Conservation (phyloP, 2,797 vertebrate genomes). For the Potorous gilbertii region DNA sequence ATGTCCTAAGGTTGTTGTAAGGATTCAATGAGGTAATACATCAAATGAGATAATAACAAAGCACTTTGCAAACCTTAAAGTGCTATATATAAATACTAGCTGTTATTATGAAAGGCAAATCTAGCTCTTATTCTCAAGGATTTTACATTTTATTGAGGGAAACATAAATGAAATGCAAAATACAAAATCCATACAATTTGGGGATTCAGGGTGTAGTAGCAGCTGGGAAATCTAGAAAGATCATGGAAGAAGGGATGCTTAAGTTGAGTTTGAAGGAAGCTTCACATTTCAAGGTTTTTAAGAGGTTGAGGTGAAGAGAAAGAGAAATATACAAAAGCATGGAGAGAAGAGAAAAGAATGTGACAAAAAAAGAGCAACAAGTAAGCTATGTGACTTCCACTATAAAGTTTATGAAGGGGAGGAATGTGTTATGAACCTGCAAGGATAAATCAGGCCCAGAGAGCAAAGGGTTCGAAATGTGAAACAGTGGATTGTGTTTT, state of each 20-base stretch:
- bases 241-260: background rate
- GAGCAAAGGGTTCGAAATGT: background rate
- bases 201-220: background rate
- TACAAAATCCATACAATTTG: background rate
- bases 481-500: background rate
- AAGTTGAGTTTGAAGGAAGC: background rate
- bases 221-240: background rate
- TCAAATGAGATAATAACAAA: background rate
- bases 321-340: background rate
- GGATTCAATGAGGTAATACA: background rate
- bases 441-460: background rate
- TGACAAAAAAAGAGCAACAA: background rate
- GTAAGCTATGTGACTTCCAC: background rate
- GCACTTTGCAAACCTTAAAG: background rate
- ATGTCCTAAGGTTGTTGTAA: background rate
- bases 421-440: background rate
- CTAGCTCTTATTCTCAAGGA: background rate
- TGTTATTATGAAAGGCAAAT: background rate
- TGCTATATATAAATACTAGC: background rate
- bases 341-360: background rate
- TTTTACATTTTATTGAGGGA: background rate
- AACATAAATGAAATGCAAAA: background rate
- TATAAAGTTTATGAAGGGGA: background rate
- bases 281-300: background rate
- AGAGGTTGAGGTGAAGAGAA: background rate